These are phyloP conservation scores for Alca torda DNA, from an alignment of 2,797 vertebrate genomes.

Conservation along the genomic window DNA sequence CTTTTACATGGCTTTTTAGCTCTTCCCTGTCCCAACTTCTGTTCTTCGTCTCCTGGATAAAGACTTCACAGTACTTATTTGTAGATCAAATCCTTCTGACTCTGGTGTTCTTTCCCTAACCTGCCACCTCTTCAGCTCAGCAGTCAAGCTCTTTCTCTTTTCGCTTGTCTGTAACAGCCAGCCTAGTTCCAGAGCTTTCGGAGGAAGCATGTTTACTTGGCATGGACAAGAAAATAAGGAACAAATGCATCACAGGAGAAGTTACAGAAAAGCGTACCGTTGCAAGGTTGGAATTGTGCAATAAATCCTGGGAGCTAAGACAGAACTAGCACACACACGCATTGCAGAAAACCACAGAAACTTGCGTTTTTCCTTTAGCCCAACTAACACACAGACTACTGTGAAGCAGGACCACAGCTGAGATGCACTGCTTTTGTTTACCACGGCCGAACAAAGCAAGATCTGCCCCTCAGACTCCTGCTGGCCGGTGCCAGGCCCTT, in stretches of 20 bases:
- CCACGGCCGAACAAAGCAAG: background rate
- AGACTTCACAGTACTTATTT: background rate
- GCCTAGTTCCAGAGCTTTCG: background rate
- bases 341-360: background rate
- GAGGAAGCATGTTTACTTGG: background rate
- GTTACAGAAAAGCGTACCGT: accelerated
- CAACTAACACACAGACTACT: background rate
- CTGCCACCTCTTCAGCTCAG: too few species aligned
- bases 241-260: background rate
- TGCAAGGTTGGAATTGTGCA: background rate
- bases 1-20: background rate
- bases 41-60: background rate
- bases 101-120: background rate
- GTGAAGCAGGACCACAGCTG: background rate
- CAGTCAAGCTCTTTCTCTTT: background rate
- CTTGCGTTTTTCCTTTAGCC: background rate
- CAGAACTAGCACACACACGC: too few species aligned
- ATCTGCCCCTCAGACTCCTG: background rate
- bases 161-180: background rate
- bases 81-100: too few species aligned
- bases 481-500: background rate
- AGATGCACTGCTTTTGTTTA: background rate
- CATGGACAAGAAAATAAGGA: background rate
- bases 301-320: background rate
- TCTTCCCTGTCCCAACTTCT: background rate